Percentiles rank a stretch among this genome's conserved stretches.
Evolutionary conservation across 2,113 vertebrate genomes (phyloP).

Genomic region (Polypterus bichir): DNA sequence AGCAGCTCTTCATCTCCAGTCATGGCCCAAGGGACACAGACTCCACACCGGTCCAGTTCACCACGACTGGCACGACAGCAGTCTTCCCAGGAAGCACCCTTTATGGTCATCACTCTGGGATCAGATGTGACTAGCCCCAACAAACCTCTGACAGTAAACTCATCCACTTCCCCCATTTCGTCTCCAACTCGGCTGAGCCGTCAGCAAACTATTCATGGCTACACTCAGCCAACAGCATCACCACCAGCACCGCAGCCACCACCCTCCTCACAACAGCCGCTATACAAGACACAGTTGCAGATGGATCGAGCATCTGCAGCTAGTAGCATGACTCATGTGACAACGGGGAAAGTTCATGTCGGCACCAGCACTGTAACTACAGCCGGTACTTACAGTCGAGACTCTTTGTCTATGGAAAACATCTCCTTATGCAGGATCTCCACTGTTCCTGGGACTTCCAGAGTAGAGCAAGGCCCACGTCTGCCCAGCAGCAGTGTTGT

Average conservation of each 20-base stretch:
- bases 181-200: slow-evolving; percentile 64
- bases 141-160: slow-evolving; percentile 64
- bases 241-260: slow-evolving; percentile 50
- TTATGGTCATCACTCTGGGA: slow-evolving; percentile 74
- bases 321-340: slow-evolving; percentile 18
- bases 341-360: slow-evolving; percentile 36
- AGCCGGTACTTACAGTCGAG: slow-evolving; percentile 57
- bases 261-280: slow-evolving; percentile 35
- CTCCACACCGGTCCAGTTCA: slow-evolving; percentile 50
- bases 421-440: slow-evolving; percentile 81
- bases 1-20: slow-evolving; percentile 40
- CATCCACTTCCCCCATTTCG: slow-evolving; percentile 69
- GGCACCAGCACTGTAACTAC: slow-evolving; percentile 44
- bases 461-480: slow-evolving; percentile 67
- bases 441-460: slow-evolving; percentile 65
- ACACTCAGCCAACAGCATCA: slow-evolving; percentile 45
- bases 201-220: slow-evolving; percentile 57
- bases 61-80: slow-evolving; percentile 71
- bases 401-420: slow-evolving; percentile 71
- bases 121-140: slow-evolving; percentile 67
- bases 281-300: slow-evolving; percentile 46
- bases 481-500: slow-evolving; percentile 56
- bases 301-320: slow-evolving; percentile 40
- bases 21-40: slow-evolving; percentile 67
- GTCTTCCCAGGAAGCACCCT: slow-evolving; percentile 72